These are phyloP conservation scores for Amiota minor DNA, from an alignment of 2,888 invertebrate genomes.

Conservation along the genomic window DNA sequence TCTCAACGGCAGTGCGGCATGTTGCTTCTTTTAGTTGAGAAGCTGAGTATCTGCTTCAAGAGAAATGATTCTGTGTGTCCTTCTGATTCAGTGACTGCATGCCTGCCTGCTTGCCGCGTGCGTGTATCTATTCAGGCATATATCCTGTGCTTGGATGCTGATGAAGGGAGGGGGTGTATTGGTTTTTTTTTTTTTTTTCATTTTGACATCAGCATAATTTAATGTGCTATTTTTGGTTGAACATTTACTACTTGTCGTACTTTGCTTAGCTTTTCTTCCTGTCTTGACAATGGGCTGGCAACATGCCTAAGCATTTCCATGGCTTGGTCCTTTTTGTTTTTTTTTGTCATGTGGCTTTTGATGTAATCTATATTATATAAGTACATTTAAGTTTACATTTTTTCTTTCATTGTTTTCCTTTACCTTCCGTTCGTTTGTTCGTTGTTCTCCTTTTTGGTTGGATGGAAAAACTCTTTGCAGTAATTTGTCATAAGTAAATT, in stretches of 20 bases:
- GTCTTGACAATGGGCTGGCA: slow-evolving; percentile 2
- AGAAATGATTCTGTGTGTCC: slow-evolving; percentile 13
- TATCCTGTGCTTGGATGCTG: not conserved
- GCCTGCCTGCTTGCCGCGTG: slow-evolving; percentile 32
- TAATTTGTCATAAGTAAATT: too few species aligned
- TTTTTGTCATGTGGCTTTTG: too few species aligned
- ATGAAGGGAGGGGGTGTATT: slow-evolving; percentile 48
- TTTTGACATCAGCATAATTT: slow-evolving; percentile 60
- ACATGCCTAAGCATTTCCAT: slow-evolving; percentile 13
- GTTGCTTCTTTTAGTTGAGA: slow-evolving; percentile 34
- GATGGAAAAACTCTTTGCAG: too few species aligned
- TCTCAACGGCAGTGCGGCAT: slow-evolving; percentile 45
- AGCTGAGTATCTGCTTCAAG: slow-evolving; percentile 13
- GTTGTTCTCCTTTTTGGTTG: too few species aligned
- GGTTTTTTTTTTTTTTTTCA: slow-evolving; percentile 29
- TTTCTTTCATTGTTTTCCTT: too few species aligned
- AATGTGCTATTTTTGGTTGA: slow-evolving; percentile 44
- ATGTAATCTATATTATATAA: too few species aligned
- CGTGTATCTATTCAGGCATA: slow-evolving; percentile 29
- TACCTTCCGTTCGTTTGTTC: too few species aligned
- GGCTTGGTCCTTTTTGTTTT: too few species aligned
- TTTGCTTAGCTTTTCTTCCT: slow-evolving; percentile 32
- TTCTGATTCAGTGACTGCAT: slow-evolving; percentile 23
- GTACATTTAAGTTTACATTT: too few species aligned
- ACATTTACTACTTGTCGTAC: slow-evolving; percentile 38